Evolutionary conservation across 1,140 invertebrate species (phyloP), one percentile per base, ranked within the genome.

Genomic region (Galleria mellonella): DNA sequence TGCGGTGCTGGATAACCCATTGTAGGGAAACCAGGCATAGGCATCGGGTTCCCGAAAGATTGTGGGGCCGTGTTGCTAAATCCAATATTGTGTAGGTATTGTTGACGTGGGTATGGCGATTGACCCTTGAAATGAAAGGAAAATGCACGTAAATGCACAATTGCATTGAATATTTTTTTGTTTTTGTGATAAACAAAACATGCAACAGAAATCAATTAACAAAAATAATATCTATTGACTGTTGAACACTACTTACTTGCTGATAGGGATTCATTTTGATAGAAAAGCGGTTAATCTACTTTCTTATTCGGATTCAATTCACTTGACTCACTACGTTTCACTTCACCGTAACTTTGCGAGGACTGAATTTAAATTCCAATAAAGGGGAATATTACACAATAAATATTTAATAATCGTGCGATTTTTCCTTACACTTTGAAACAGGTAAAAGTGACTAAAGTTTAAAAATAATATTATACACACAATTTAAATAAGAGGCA

Each of bases 31-130:
- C 86, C 86, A 1, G 72, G 71, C 72, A 86, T 86, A 11, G 82
- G 84, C 75, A 76, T 71, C 7, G 83, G 82, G 62, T 84, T 86
- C 14, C 84, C 84, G 37, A 87, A 87, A 4, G 86, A 86, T 49
- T 87, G 86, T 33, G 86, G 86, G 15, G 86, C 82, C 3, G 62
- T 45, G 68, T 85, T 85, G 64, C 51, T 56, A 77, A 83, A 87
- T 65, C 86, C 86, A 47, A 87, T 64, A 81, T 87, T 87, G 66
- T 86, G 83, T 42, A 84, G 62, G 50, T 86, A 87, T 50, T 62
- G 74, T 49, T 72, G 73, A 53, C 62, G 71, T 17, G 67, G 62
- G 39, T 67, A 67, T 57, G 66, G 67, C 13, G 75, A 66, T 64
- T 75, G 76, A 55, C 86, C 86, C 86, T 87, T 86, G 56, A 84